Conservation (phyloP, 2,113 vertebrate species). For the Peromyscus polionotus region DNA sequence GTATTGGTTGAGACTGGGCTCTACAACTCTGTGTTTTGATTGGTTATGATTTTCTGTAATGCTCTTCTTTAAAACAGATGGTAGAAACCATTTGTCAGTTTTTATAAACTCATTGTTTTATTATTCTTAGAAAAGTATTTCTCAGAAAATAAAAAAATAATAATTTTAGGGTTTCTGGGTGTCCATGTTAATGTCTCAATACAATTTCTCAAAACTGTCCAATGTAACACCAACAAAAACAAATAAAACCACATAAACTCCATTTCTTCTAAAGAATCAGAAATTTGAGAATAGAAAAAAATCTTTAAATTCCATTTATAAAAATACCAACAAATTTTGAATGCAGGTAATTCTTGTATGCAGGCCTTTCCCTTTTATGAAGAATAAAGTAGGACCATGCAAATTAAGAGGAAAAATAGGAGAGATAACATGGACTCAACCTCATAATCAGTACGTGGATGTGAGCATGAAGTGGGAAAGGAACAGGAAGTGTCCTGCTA, state of each 20-base stretch:
- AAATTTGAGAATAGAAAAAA: not conserved
- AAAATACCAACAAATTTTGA: not conserved
- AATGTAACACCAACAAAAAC: not conserved
- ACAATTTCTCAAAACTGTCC: not conserved
- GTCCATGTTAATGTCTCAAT: not conserved
- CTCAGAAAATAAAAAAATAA: not conserved
- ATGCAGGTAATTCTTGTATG: not conserved
- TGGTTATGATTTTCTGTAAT: not conserved
- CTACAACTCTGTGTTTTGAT: not conserved
- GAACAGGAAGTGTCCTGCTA: not conserved
- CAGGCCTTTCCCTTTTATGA: not conserved
- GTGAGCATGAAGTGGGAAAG: not conserved
- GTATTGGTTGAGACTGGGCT: not conserved
- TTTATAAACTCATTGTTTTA: not conserved
- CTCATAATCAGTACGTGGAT: not conserved
- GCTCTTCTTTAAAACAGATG: not conserved
- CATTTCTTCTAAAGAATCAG: not conserved
- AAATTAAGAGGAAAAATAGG: not conserved
- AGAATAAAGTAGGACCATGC: not conserved
- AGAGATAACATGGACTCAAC: not conserved
- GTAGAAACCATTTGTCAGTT: not conserved
- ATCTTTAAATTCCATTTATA: not conserved
- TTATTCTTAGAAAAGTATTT: not conserved
- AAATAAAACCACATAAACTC: not conserved
- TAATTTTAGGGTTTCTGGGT: not conserved